Percentiles rank a stretch among this genome's conserved stretches.
phyloP scores from a whole-genome alignment of 2,797 vertebrate genomes.

The Trematomus bernacchii region DNA sequence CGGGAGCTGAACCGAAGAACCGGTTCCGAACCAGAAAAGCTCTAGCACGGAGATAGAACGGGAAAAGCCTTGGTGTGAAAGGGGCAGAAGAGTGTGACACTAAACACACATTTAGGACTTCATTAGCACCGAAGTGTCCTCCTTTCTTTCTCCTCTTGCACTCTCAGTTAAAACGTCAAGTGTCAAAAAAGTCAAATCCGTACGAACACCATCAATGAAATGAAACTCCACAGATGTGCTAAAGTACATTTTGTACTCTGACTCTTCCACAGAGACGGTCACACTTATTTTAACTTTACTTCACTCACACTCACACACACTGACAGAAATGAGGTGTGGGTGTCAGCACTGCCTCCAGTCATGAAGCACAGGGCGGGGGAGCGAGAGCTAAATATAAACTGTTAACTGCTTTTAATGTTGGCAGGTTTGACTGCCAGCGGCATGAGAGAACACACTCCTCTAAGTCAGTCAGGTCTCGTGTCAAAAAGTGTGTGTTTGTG shows the following conservation, averaged over 20 bases:
- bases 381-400: slow-evolving; percentile 65
- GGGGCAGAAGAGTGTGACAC: neutral
- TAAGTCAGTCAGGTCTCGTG: slow-evolving; percentile 30
- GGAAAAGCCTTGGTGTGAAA: too few relatives aligned
- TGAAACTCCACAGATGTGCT: slow-evolving; percentile 13
- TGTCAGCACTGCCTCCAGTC: slow-evolving; percentile 60
- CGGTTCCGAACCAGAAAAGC: too few relatives aligned
- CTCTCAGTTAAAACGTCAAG: neutral
- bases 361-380: slow-evolving; percentile 47
- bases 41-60: too few relatives aligned
- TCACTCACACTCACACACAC: neutral
- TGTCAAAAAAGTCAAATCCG: slow-evolving; percentile 10
- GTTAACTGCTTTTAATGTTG: slow-evolving; percentile 52
- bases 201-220: slow-evolving; percentile 5
- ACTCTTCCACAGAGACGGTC: neutral
- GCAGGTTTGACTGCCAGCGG: slow-evolving; percentile 51
- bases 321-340: slow-evolving; percentile 41
- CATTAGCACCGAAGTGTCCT: slow-evolving; percentile 5
- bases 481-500: slow-evolving; percentile 13
- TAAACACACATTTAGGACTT: neutral
- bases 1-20: too few relatives aligned
- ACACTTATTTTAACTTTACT: slow-evolving; percentile 19
- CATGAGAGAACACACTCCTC: slow-evolving; percentile 42
- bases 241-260: slow-evolving; percentile 11
- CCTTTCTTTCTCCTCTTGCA: neutral